Base-by-base conservation (phyloP, 2,888 invertebrate species). In the Macrosoma leucophasiata region DNA sequence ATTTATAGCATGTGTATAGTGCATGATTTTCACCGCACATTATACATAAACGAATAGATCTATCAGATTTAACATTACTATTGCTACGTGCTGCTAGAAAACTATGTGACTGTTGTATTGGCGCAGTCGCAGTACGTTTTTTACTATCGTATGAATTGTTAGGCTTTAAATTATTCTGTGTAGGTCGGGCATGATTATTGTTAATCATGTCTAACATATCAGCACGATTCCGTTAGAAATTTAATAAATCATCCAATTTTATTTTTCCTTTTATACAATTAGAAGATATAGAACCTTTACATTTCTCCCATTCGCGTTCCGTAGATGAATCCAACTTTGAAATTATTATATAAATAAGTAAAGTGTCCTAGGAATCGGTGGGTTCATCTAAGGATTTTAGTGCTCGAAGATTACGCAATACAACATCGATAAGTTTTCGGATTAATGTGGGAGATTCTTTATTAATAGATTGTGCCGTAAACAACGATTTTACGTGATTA, bases 301-400 rank as follows among this genome's bases (percentile, higher is more conserved):
- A 10, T n/a, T 29, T 13, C 9, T 39, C 35, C 38, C 39, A 39
- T 17, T 36, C 39, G 6, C 39, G 33, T 17, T 43, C 36, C 6
- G 39, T 39, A 6, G 27, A 18, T 1, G 33, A 11, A 33, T 42
- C 36, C 14, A 43, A 25, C 33, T 40, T 42, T 4, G 41, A 14
- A n/a, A 29, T 29, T 5, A 42, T 28, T 13, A 41, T 29, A 18
- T 36, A 39, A 11, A 38, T 24, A 18, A 39, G 24, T 20, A 39
- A 20, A 3, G 39, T 41, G 12, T 41, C 36, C 40, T 39, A 41
- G 1, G 27, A 11, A 2, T 37, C 36, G 6, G 38, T 41, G 5
- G 40, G 40, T 24, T 43, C 43, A 8, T 26, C 26, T 23, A 44
- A 23, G 12, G 34, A 22, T 26, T 40, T 38, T 5, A 45, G 21